Percentiles rank a stretch among this genome's conserved stretches.
phyloP scores from a whole-genome alignment of 2,888 invertebrate species.

The Orthonevra nobilis region DNA sequence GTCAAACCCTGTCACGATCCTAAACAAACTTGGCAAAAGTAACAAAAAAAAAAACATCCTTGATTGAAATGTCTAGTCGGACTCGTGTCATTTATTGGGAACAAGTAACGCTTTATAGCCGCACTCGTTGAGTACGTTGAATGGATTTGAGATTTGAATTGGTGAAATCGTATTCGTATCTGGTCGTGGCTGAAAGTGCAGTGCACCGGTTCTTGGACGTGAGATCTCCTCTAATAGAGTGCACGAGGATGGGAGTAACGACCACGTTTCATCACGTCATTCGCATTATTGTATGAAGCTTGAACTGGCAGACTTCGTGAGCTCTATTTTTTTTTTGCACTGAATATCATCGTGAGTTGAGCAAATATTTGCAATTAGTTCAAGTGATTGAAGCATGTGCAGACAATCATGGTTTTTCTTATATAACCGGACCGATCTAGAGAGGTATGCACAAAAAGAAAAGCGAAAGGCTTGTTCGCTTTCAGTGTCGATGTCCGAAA shows the following conservation, averaged over 20 bases:
- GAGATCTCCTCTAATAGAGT: slow-evolving; percentile 27
- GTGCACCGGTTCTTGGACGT: slow-evolving; percentile 15
- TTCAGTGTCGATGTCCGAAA: not conserved
- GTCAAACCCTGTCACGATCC: slow-evolving; percentile 34
- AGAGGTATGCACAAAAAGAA: not conserved
- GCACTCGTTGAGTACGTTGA: slow-evolving; percentile 29
- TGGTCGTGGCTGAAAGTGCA: slow-evolving; percentile 24
- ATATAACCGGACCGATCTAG: slow-evolving; percentile 33
- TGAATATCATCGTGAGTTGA: slow-evolving; percentile 7
- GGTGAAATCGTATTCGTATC: too few species aligned
- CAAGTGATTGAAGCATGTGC: slow-evolving; percentile 23
- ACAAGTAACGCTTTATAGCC: slow-evolving; percentile 10
- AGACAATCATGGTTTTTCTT: slow-evolving; percentile 23
- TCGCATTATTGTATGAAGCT: slow-evolving; percentile 30
- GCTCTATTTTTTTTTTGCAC: not conserved
- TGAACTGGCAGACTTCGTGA: too few species aligned
- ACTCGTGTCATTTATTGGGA: slow-evolving; percentile 1
- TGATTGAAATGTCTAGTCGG: too few species aligned
- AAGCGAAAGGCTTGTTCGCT: not conserved
- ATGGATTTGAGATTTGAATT: slow-evolving; percentile 6
- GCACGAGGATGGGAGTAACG: slow-evolving; percentile 26
- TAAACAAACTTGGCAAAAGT: too few species aligned
- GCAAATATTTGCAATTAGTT: slow-evolving; percentile 28
- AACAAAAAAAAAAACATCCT: too few species aligned
- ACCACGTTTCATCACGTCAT: slow-evolving; percentile 25